A percentile compares a stretch with the other conserved stretches of the same genome.
These are phyloP conservation scores for Petroica traversi DNA, from an alignment of 2,113 vertebrate genomes.

Conservation along the genomic window DNA sequence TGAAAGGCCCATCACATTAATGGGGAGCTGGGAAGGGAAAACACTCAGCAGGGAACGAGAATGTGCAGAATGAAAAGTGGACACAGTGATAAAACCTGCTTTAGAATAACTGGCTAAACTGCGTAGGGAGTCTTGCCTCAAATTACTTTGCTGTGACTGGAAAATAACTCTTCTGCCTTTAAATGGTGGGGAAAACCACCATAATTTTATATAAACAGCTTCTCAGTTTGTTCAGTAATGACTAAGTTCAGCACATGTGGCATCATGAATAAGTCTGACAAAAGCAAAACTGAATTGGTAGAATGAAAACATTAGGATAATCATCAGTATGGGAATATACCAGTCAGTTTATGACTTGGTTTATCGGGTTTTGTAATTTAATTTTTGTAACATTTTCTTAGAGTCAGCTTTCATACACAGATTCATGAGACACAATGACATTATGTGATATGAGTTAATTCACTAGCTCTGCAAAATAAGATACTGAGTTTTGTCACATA, in stretches of 20 bases:
- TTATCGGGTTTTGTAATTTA: background rate
- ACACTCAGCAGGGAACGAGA: background rate
- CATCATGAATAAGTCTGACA: background rate
- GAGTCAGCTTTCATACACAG: background rate
- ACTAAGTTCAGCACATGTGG: background rate
- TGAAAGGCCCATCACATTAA: background rate
- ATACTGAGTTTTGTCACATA: background rate
- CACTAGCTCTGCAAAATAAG: background rate
- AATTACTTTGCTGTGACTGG: background rate
- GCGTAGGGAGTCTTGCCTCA: background rate
- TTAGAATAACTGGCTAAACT: background rate
- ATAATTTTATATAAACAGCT: background rate
- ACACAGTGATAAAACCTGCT: background rate
- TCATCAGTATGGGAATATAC: background rate
- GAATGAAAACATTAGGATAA: background rate
- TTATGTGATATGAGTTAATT: background rate
- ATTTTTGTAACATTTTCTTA: background rate
- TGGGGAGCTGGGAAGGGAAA: background rate
- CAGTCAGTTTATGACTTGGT: background rate
- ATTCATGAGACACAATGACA: background rate
- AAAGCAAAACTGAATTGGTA: background rate
- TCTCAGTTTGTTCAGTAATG: background rate
- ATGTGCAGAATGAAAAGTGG: background rate
- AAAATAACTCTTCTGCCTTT: background rate
- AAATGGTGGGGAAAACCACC: background rate